Evolutionary conservation across 1,140 invertebrate genomes (phyloP), one percentile per base, ranked within the genome.

Genomic region (Rhagoletis zephyria): DNA sequence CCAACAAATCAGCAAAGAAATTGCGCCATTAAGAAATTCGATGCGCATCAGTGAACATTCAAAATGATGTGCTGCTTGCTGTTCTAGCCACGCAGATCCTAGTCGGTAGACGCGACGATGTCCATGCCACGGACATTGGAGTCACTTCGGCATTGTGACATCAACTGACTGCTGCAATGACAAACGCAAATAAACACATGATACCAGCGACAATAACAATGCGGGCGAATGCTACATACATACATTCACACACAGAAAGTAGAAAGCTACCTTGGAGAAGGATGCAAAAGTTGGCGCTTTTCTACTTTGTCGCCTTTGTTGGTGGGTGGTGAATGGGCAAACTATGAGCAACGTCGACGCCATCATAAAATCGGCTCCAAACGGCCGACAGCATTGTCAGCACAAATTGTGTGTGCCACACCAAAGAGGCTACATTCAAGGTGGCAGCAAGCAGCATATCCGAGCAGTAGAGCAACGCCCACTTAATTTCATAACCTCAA

Each of bases 1-100:
- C 74, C 48, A 81, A 81, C 48, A 81, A 81, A 87, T 87, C 86
- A 70, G 65, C 86, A 64, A 70, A 91, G 90, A 91, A 91, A 91
- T 91, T 91, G 91, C 91, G 91, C 91, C 91, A 92, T 92, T 92
- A 92, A 92, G 91, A 92, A 92, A 92, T 92, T 92, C 91, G 91
- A 90, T 92, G 89, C 91, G 91, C 91, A 92, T 92, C 91, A 92
- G 88, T 91, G 90, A 92, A 88, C 91, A 92, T 92, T 92, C 89
- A 90, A 92, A 91, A 90, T 91, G 91, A 89, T 85, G 85, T 19
- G 60, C 56, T 51, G 14, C 59, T 42, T n/a, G 40, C 67, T 9
- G 81, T 42, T 42, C n/a, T 30, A 30, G 30, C 56, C 85, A 85
- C 85, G 12, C 30, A 42, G 51, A 56, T 56, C 14, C 40, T 63